Evolutionary conservation across 2,797 vertebrate genomes (phyloP), one percentile per base, ranked within the genome.

Genomic region (Hoplostethus mediterraneus): DNA sequence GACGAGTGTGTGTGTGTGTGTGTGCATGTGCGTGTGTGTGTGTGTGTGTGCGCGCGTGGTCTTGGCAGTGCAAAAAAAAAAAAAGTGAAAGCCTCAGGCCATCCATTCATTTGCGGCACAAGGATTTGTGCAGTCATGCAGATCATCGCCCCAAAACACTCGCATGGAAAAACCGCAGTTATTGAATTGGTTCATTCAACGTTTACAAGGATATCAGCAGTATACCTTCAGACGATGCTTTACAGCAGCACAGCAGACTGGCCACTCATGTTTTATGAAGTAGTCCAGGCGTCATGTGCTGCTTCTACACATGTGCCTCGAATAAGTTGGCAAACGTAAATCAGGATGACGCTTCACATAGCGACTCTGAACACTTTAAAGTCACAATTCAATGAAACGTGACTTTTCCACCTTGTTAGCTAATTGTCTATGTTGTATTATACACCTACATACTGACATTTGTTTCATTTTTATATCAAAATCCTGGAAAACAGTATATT

Each of bases 51-150:
- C 45, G 75, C 12, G 40, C 3, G 2, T 14, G 44, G 49, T 63
- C 51, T 67, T 85, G 82, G 77, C 77, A 44, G 49, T 12, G 65
- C 77, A 61, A 69, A 28, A 28, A 28, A 28, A 28, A 28, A 28
- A 28, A 28, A 28, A 28, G 28, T 86, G 64, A 84, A 90, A 86
- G 80, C 77, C 77, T 75, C 25, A 53, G 66, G 70, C 73, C 73
- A 47, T 70, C 64, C 58, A 61, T 88, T 89, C 63, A 81, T 86
- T 83, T 86, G 79, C 65, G 69, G 67, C 57, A 71, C 55, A 57
- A 70, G 74, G 82, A 87, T 86, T 84, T 88, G 83, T 78, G 74
- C 80, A 85, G 57, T 79, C 67, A 71, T 63, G 77, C 88, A 75
- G 40, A 80, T 89, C 87, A 86, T 84, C 68, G 70, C 79, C 71